Percentiles rank a stretch among this genome's conserved stretches.
Conservation (phyloP, 2,113 vertebrate species). For the Sturnus vulgaris region DNA sequence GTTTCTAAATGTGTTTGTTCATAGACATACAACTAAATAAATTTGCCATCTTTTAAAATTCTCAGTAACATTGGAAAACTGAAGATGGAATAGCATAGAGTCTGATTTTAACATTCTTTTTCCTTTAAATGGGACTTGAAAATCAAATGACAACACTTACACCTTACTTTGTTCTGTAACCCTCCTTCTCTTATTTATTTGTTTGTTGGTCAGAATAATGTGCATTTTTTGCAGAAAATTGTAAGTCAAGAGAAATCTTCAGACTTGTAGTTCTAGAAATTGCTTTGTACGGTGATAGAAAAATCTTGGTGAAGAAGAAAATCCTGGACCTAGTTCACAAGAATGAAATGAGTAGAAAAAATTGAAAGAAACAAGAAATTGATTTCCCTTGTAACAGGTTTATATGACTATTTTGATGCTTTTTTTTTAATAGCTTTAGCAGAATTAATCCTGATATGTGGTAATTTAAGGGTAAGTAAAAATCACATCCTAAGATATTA, state of each 20-base stretch:
- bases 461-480: background rate
- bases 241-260: background rate
- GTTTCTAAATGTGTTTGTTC: background rate
- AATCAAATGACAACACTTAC: background rate
- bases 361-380: background rate
- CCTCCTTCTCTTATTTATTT: background rate
- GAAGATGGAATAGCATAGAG: background rate
- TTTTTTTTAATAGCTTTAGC: background rate
- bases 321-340: background rate
- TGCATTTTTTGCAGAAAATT: background rate
- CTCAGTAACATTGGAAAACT: background rate
- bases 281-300: background rate
- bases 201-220: background rate
- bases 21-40: background rate
- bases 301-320: background rate
- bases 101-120: background rate
- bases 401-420: background rate
- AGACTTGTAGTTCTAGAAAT: background rate
- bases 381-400: background rate
- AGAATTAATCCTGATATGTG: background rate
- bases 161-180: background rate
- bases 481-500: background rate
- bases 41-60: background rate
- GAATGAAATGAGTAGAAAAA: background rate
- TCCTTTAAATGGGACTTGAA: background rate